These are phyloP conservation scores for Hyperopisus bebe DNA, from an alignment of 2,113 vertebrate species.

Conservation along the genomic window DNA sequence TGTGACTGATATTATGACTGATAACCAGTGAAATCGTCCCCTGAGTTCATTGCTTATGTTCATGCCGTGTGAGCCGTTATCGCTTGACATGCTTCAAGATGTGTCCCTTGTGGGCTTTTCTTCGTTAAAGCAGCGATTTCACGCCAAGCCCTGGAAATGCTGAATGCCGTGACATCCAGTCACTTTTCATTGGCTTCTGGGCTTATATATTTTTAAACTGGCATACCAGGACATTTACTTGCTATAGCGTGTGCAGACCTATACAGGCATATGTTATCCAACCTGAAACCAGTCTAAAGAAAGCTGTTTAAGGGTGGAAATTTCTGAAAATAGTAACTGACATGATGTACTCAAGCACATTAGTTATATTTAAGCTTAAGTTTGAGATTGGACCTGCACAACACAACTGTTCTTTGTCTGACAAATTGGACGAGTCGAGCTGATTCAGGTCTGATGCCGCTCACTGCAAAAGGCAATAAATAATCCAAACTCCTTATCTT, in stretches of 20 bases:
- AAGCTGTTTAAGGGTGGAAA: slow-evolving; percentile 62
- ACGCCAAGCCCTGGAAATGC: too few species aligned
- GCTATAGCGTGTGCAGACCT: not conserved
- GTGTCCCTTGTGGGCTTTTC: not conserved
- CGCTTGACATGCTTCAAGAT: not conserved
- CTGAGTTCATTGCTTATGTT: not conserved
- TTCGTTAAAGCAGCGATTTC: not conserved
- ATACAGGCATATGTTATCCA: not conserved
- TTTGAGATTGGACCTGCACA: slow-evolving; percentile 3
- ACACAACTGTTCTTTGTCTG: slow-evolving; percentile 26
- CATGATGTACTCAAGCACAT: slow-evolving; percentile 66
- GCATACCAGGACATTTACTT: not conserved
- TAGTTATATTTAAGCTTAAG: slow-evolving; percentile 60
- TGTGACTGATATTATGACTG: not conserved
- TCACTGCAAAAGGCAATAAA: slow-evolving; percentile 31
- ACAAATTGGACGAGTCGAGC: slow-evolving; percentile 35
- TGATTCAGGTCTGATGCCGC: slow-evolving; percentile 32
- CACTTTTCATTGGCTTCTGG: not conserved
- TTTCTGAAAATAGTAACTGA: slow-evolving; percentile 66
- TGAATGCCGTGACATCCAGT: not conserved
- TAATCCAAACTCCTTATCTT: slow-evolving; percentile 2
- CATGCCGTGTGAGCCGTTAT: not conserved
- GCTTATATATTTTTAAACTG: not conserved
- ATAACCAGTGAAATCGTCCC: not conserved
- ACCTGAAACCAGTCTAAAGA: slow-evolving; percentile 48